Conservation (phyloP, 2,888 invertebrate species). For the Ommatoiulus sabulosus region DNA sequence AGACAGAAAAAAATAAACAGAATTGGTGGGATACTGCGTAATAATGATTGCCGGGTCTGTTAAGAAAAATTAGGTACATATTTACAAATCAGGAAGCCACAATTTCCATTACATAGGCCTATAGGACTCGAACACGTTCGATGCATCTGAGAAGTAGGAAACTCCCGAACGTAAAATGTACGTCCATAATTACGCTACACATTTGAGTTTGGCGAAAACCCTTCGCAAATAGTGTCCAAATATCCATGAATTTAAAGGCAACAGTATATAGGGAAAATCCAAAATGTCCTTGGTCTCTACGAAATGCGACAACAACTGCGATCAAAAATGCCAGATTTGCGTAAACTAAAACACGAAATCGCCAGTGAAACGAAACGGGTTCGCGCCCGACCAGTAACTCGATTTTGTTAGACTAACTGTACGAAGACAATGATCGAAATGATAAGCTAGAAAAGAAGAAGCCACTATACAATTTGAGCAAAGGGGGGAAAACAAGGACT, state of each 20-base stretch:
- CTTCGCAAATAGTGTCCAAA: background rate
- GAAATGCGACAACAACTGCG: background rate
- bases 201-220: background rate
- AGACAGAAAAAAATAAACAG: background rate
- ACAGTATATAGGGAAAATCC: background rate
- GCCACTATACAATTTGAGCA: background rate
- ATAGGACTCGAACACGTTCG: background rate
- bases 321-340: background rate
- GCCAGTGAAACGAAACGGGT: background rate
- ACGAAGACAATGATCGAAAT: slow-evolving; percentile 9
- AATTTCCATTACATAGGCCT: background rate
- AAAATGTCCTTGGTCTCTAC: slow-evolving; percentile 21
- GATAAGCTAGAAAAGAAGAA: background rate
- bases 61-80: background rate
- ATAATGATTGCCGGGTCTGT: background rate
- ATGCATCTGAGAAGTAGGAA: too few relatives aligned
- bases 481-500: background rate
- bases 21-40: slow-evolving; percentile 16
- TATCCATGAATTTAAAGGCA: background rate
- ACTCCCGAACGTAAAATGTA: too few relatives aligned
- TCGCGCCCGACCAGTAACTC: background rate
- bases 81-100: background rate
- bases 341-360: background rate
- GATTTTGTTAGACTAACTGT: background rate
- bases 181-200: background rate